These are phyloP conservation scores for Hydrolagus colliei DNA, from an alignment of 2,797 vertebrate genomes.

Conservation along the genomic window DNA sequence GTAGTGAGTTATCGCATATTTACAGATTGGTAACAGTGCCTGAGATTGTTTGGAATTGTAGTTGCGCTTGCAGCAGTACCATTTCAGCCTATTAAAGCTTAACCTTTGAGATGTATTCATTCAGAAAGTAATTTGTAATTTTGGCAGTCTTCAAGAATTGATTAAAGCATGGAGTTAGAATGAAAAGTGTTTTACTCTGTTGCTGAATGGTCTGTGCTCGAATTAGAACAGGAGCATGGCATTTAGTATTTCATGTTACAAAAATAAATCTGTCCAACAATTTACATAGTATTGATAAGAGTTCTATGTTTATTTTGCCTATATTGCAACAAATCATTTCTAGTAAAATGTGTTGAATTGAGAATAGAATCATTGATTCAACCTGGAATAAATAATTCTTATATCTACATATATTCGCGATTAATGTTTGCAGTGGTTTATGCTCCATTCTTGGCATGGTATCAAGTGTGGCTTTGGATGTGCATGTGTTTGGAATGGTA, in stretches of 20 bases:
- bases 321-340: not conserved
- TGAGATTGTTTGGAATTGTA: not conserved
- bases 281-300: not conserved
- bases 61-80: not conserved
- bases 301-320: too few relatives aligned
- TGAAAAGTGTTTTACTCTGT: not conserved
- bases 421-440: not conserved
- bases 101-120: not conserved
- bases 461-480: not conserved
- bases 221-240: too few relatives aligned
- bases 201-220: not conserved
- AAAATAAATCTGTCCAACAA: not conserved
- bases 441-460: not conserved
- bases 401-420: not conserved
- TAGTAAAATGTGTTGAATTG: not conserved
- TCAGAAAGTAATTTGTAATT: constrained; percentile 2
- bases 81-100: not conserved
- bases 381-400: not conserved
- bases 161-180: not conserved
- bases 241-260: too few relatives aligned
- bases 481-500: not conserved
- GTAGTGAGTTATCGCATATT: not conserved
- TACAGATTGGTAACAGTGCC: not conserved
- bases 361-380: not conserved
- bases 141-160: constrained; percentile 3